Conservation (phyloP, 2,113 vertebrate species). For the Amblyornis subalaris region DNA sequence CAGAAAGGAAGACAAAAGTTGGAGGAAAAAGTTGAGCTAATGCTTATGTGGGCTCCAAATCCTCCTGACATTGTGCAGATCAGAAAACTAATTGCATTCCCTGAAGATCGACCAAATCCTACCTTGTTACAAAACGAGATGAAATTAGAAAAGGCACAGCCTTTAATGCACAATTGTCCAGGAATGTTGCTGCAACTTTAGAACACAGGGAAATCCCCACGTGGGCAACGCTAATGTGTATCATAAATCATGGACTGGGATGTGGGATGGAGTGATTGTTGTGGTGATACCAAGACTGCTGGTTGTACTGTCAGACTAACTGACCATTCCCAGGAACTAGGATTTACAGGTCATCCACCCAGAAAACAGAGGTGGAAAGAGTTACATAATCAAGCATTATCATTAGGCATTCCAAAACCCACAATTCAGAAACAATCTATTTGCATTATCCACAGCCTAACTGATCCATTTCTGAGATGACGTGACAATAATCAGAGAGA, state of each 20-base stretch:
- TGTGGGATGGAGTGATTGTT: too few species aligned
- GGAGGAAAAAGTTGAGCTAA: neutral
- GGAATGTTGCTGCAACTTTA: neutral
- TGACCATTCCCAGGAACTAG: neutral
- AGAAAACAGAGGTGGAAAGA: neutral
- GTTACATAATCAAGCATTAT: neutral
- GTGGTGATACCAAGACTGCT: neutral
- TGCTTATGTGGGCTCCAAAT: rapidly evolving
- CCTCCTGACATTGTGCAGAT: neutral
- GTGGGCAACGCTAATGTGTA: neutral
- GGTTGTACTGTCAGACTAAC: rapidly evolving
- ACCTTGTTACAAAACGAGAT: neutral
- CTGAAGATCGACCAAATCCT: neutral
- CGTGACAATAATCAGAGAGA: too few species aligned
- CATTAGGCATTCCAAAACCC: neutral
- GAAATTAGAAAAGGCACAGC: neutral
- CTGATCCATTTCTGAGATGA: too few species aligned
- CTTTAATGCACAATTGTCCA: neutral
- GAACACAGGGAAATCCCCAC: neutral
- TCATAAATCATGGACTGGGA: neutral
- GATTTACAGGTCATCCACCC: rapidly evolving
- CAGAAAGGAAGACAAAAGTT: neutral
- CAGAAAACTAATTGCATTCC: neutral
- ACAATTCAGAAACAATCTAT: neutral
- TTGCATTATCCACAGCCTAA: too few species aligned